phyloP scores from a whole-genome alignment of 2,888 invertebrate species.

The Syrphus vitripennis region DNA sequence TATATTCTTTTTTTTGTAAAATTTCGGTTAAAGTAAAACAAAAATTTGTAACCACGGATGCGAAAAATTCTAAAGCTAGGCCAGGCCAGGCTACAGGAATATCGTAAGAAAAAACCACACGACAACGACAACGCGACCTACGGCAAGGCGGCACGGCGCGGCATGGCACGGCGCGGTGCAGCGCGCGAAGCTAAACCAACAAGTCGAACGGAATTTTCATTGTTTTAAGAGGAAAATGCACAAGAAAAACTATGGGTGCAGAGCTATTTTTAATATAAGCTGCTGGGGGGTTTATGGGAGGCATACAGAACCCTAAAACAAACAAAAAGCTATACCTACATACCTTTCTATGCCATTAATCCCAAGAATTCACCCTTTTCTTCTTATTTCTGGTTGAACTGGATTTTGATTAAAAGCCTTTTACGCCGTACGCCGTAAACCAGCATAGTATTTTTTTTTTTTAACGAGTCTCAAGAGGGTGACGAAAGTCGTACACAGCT shows the following conservation, averaged over 20 bases:
- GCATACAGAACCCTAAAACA: constrained; percentile 2
- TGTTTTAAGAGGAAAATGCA: constrained; percentile 40
- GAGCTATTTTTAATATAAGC: not conserved
- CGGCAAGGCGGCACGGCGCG: not conserved
- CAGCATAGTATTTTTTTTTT: constrained; percentile 41
- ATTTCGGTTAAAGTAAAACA: not conserved
- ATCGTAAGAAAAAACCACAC: not conserved
- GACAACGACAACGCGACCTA: not conserved
- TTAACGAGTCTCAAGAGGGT: constrained; percentile 67
- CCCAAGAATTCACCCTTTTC: constrained; percentile 28
- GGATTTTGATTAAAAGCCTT: constrained; percentile 59
- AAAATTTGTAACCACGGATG: constrained; percentile 66
- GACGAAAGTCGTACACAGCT: constrained; percentile 40
- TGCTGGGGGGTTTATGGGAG: not conserved
- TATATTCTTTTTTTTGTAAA: constrained; percentile 24
- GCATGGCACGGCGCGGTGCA: not conserved
- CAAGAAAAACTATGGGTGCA: constrained; percentile 35
- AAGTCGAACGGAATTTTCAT: constrained; percentile 62
- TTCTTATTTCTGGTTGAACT: constrained; percentile 40
- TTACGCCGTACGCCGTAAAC: not conserved
- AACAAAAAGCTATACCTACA: not conserved
- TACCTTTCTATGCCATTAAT: not conserved
- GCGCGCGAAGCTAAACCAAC: not conserved
- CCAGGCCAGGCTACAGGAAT: not conserved
- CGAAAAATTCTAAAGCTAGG: constrained; percentile 55